These are phyloP conservation scores for Clytia hemisphaerica DNA, from an alignment of 30 jellyfish, hydroid and myxozoan species.

Conservation along the genomic window DNA sequence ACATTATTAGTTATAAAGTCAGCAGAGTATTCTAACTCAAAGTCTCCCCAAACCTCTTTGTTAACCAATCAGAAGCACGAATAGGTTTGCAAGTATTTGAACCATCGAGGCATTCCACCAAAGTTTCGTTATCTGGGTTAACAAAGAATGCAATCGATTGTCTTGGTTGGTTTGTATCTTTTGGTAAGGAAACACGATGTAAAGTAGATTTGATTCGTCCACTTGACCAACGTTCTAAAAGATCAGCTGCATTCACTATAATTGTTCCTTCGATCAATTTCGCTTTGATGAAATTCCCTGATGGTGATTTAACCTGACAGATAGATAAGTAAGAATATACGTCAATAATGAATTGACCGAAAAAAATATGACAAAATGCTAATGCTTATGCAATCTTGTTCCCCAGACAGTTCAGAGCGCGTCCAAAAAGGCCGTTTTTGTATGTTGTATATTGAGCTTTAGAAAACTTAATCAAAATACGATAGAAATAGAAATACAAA, in stretches of 20 bases:
- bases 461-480: too few relatives aligned
- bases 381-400: too few relatives aligned
- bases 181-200: slow-evolving; percentile 26
- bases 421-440: too few relatives aligned
- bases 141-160: slow-evolving; percentile 34
- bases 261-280: slow-evolving; percentile 24
- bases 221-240: slow-evolving; percentile 31
- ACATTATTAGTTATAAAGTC: too few relatives aligned
- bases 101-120: slow-evolving; percentile 36
- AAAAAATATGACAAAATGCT: too few relatives aligned
- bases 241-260: slow-evolving; percentile 32
- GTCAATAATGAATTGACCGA: too few relatives aligned
- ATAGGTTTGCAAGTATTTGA: slow-evolving; percentile 21
- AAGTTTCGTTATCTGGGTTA: slow-evolving; percentile 22
- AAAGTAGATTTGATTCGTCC: slow-evolving; percentile 28
- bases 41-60: too few relatives aligned
- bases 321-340: too few relatives aligned
- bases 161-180: slow-evolving; percentile 4
- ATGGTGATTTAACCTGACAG: slow-evolving; percentile 21
- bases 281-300: slow-evolving; percentile 16
- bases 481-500: too few relatives aligned
- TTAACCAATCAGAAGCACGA: slow-evolving; percentile 19
- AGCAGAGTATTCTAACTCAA: too few relatives aligned
- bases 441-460: too few relatives aligned
- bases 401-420: too few relatives aligned